Percentiles rank a stretch among this genome's conserved stretches.
Evolutionary conservation across 2,113 vertebrate species (phyloP).

Genomic region (Manacus vitellinus): DNA sequence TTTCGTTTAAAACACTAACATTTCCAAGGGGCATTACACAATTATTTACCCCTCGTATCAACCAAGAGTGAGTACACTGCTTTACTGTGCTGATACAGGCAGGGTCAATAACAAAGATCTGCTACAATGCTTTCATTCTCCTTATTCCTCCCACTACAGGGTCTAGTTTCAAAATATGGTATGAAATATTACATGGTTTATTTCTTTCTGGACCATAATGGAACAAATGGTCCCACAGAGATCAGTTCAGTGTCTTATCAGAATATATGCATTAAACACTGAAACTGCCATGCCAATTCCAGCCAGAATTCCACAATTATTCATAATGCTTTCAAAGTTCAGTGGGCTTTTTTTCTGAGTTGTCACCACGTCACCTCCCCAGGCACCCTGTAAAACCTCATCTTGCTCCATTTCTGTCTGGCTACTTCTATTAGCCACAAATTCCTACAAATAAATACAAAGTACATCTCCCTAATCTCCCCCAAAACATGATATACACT

Average conservation of each 20-base stretch:
- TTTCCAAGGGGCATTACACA: background rate
- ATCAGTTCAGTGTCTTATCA: constrained; percentile 33
- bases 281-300: constrained; percentile 44
- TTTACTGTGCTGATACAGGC: background rate
- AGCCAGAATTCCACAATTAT: constrained; percentile 52
- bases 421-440: background rate
- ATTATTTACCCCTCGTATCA: background rate
- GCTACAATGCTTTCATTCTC: background rate
- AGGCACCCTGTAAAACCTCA: background rate
- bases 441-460: background rate
- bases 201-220: constrained; percentile 25
- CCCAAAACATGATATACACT: background rate
- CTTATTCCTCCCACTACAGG: background rate
- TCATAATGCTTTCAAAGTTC: constrained; percentile 39
- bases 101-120: background rate
- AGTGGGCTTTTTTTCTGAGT: background rate
- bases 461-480: background rate
- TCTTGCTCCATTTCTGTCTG: background rate
- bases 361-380: background rate
- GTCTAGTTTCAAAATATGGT: constrained; percentile 2
- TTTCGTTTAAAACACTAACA: background rate
- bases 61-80: background rate
- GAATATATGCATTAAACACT: constrained; percentile 64
- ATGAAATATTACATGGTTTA: constrained; percentile 56
- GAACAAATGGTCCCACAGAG: constrained; percentile 21